phyloP scores from a whole-genome alignment of 2,797 vertebrate species.

The Sebastes diploproa region DNA sequence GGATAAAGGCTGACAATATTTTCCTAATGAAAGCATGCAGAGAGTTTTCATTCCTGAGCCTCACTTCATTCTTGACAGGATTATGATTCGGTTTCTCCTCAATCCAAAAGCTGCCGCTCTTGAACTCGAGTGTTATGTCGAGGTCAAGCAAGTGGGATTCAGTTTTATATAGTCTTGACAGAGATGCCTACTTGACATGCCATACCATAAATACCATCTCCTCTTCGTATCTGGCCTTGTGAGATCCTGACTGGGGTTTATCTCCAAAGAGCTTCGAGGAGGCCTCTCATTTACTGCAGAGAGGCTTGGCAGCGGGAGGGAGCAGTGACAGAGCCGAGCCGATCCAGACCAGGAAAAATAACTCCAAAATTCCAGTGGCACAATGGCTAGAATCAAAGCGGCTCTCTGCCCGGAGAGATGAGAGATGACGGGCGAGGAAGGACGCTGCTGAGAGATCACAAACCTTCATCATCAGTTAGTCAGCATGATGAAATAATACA shows the following conservation, averaged over 20 bases:
- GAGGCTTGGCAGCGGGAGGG: conserved; percentile 49
- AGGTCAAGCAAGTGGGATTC: conserved; percentile 59
- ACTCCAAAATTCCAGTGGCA: conserved; percentile 66
- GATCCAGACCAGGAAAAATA: conserved; percentile 51
- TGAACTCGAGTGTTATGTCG: conserved; percentile 33
- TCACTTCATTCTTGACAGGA: conserved; percentile 4
- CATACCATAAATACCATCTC: conserved; percentile 74
- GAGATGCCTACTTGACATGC: conserved; percentile 70
- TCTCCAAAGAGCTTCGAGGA: conserved; percentile 64
- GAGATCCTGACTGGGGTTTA: conserved; percentile 64
- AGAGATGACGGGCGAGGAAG: conserved; percentile 56
- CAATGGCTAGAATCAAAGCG: conserved; percentile 60
- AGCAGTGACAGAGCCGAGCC: conserved; percentile 37
- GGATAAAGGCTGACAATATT: not conserved
- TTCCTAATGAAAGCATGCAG: not conserved
- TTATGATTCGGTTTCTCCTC: conserved; percentile 8
- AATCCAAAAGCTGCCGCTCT: conserved; percentile 25
- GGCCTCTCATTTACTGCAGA: conserved; percentile 59
- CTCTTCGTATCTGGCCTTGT: conserved; percentile 61
- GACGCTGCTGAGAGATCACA: conserved; percentile 65
- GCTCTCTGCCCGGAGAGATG: conserved; percentile 56
- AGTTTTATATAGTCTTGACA: conserved; percentile 60
- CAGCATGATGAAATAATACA: conserved; percentile 8
- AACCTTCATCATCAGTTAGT: conserved; percentile 39
- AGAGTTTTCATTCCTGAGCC: not conserved